These are phyloP conservation scores for Tachysurus vachellii DNA, from an alignment of 2,113 vertebrate genomes.

Conservation along the genomic window DNA sequence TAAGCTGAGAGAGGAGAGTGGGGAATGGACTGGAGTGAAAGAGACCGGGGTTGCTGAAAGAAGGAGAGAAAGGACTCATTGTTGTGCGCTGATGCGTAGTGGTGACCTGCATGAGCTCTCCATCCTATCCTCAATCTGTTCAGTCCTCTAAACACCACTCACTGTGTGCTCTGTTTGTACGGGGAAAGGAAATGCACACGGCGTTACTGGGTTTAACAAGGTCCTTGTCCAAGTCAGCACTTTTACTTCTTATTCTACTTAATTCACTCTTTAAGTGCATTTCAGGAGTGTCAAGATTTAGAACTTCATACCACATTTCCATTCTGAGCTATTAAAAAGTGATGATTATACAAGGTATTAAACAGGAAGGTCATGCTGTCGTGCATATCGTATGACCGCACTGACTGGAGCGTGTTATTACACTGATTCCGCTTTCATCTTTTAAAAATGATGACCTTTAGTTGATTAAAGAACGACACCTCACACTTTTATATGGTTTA, in stretches of 20 bases:
- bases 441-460: neutral
- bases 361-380: neutral
- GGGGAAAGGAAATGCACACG: neutral
- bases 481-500: neutral
- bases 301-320: neutral
- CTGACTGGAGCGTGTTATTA: neutral
- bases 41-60: neutral
- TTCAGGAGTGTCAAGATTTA: neutral
- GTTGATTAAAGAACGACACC: no score
- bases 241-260: neutral
- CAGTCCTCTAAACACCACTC: neutral
- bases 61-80: slow-evolving; percentile 46
- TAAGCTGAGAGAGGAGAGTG: slow-evolving; percentile 12
- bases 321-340: neutral
- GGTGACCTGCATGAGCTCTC: slow-evolving; percentile 29
- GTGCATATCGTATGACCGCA: neutral
- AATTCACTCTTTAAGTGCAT: neutral
- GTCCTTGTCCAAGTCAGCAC: neutral
- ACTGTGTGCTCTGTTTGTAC: neutral
- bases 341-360: neutral
- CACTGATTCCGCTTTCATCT: neutral
- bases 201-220: neutral
- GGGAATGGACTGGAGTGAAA: neutral
- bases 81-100: slow-evolving; percentile 37
- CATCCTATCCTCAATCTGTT: slow-evolving; percentile 11